Conservation (phyloP, 2,888 invertebrate genomes). For the Macrophya alboannulata region DNA sequence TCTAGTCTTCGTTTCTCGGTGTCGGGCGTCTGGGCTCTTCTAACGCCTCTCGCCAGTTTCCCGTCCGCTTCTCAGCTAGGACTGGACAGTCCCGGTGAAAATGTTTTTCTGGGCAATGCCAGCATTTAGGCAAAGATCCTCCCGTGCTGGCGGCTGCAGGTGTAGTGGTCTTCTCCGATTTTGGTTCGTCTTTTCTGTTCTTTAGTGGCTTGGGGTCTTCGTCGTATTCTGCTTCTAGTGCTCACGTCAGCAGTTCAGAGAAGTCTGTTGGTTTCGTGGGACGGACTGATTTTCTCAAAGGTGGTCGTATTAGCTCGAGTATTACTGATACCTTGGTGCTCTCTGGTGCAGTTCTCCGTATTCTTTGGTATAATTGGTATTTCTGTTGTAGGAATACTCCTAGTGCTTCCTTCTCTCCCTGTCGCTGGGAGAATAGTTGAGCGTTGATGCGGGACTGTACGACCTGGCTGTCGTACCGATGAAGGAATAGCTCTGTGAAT, state of each 20-base stretch:
- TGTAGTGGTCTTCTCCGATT: no score
- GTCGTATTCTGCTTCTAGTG: conserved; percentile 28
- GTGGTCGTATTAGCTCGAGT: not conserved
- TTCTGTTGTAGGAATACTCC: conserved; percentile 36
- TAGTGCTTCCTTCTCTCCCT: not conserved
- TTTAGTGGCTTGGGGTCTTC: not conserved
- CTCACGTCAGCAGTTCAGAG: not conserved
- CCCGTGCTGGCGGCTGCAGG: not conserved
- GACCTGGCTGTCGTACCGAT: no score
- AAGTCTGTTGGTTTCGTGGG: not conserved
- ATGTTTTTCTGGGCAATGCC: not conserved
- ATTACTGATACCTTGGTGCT: not conserved
- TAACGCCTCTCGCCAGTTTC: no score
- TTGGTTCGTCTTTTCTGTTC: no score
- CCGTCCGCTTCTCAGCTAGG: no score
- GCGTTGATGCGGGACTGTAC: no score
- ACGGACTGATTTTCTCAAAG: not conserved
- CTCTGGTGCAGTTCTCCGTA: not conserved
- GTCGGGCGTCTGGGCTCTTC: no score
- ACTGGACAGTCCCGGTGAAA: not conserved
- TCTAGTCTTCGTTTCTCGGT: not conserved
- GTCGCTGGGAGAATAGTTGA: not conserved
- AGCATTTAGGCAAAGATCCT: not conserved
- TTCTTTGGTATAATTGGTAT: conserved; percentile 18
- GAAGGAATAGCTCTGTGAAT: no score